Conservation (phyloP, 1,140 invertebrate genomes). For the Drosophila pachea region DNA sequence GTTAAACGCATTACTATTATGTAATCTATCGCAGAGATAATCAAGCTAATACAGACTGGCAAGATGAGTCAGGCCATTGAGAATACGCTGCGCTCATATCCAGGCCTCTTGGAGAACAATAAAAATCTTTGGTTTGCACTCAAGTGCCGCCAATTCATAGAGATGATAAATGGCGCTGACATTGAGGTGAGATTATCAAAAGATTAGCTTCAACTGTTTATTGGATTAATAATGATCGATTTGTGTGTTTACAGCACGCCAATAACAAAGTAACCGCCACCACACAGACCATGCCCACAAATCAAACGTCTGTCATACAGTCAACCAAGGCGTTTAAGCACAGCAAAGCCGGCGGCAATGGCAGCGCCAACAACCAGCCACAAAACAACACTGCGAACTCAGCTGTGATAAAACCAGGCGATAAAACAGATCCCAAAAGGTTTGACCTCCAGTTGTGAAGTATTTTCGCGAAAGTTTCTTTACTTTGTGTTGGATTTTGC, state of each 20-base stretch:
- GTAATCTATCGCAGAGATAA: constrained; percentile 87
- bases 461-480: neutral
- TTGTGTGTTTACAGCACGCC: constrained; percentile 40
- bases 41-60: constrained; percentile 93
- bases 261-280: constrained; percentile 71
- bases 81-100: constrained; percentile 91
- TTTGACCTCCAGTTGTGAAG: constrained; percentile 3
- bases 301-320: constrained; percentile 87
- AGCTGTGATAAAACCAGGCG: constrained; percentile 80
- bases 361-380: constrained; percentile 39
- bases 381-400: constrained; percentile 70
- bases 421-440: constrained; percentile 62
- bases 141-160: constrained; percentile 98
- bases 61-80: constrained; percentile 97
- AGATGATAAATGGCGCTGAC: constrained; percentile 93
- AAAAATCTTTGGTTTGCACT: constrained; percentile 95
- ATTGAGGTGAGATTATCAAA: constrained; percentile 80
- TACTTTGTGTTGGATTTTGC: neutral
- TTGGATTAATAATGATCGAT: neutral
- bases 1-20: constrained; percentile 71
- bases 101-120: constrained; percentile 92
- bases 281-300: constrained; percentile 74
- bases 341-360: constrained; percentile 71
- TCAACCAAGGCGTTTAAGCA: constrained; percentile 84
- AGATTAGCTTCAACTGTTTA: too few relatives aligned